A percentile compares a stretch with the other conserved stretches of the same genome.
phyloP scores from a whole-genome alignment of 2,113 vertebrate species.

The Ursus arctos region DNA sequence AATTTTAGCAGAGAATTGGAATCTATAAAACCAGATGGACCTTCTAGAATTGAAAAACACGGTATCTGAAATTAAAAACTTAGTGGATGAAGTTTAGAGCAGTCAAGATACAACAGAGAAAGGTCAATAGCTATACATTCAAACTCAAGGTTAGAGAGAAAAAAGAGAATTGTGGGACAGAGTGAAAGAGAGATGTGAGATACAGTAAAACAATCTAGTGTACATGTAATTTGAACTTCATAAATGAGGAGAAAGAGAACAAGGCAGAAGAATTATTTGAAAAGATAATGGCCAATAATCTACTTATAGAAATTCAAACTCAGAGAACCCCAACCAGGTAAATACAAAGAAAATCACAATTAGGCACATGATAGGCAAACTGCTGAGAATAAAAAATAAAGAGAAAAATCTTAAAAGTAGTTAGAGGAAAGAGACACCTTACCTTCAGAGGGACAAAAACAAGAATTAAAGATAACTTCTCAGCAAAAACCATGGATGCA shows the following conservation, averaged over 20 bases:
- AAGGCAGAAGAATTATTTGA: neutral
- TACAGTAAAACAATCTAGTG: neutral
- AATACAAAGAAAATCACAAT: neutral
- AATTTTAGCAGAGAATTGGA: neutral
- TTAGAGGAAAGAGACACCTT: neutral
- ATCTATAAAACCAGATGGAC: neutral
- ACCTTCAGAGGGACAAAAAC: neutral
- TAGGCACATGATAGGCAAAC: neutral
- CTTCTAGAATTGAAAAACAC: neutral
- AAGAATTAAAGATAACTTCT: neutral
- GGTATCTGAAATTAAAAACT: neutral
- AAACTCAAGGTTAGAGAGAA: conserved; percentile 2
- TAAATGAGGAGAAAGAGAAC: neutral
- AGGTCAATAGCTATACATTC: neutral
- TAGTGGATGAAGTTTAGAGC: neutral
- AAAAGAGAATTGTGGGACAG: neutral
- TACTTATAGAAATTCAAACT: neutral
- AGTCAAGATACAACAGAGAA: neutral
- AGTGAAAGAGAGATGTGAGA: neutral
- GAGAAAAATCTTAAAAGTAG: neutral
- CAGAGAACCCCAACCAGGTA: neutral
- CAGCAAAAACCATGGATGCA: neutral
- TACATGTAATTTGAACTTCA: neutral
- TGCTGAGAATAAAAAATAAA: neutral
- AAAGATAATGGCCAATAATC: neutral